phyloP scores from a whole-genome alignment of 2,888 invertebrate genomes.

The Parnassius glacialis region DNA sequence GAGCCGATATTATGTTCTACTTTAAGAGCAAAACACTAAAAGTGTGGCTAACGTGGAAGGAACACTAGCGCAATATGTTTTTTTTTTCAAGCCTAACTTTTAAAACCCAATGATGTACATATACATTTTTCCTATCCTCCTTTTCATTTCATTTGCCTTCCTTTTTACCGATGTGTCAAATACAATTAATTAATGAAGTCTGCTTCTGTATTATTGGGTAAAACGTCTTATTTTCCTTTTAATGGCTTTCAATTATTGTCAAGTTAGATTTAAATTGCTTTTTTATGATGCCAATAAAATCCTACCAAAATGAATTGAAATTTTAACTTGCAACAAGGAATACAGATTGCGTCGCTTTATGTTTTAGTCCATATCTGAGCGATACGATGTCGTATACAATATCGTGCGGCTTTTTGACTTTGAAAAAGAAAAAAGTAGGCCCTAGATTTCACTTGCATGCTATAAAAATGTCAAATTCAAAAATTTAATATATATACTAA shows the following conservation, averaged over 20 bases:
- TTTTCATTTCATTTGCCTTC: too few relatives aligned
- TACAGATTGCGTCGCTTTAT: slow-evolving; percentile 11
- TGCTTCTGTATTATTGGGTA: too few relatives aligned
- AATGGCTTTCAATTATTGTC: slow-evolving; percentile 10
- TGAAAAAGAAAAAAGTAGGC: slow-evolving; percentile 11
- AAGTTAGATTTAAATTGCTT: slow-evolving; percentile 13
- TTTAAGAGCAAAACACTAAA: not conserved
- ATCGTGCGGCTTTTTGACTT: slow-evolving; percentile 15
- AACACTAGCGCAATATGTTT: too few relatives aligned
- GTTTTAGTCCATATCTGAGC: slow-evolving; percentile 16
- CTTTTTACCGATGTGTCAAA: too few relatives aligned
- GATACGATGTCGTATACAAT: slow-evolving; percentile 13
- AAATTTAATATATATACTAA: not conserved
- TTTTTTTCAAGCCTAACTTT: too few relatives aligned
- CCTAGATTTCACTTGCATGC: slow-evolving; percentile 17
- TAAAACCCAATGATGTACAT: too few relatives aligned
- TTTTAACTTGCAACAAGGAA: slow-evolving; percentile 9
- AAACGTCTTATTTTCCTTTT: too few relatives aligned
- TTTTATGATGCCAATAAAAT: slow-evolving; percentile 19
- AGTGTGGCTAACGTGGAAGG: too few relatives aligned
- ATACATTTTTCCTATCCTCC: too few relatives aligned
- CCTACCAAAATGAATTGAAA: slow-evolving; percentile 9
- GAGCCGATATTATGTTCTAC: not conserved
- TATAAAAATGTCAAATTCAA: slow-evolving; percentile 14
- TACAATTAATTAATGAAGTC: too few relatives aligned